Evolutionary conservation across 2,113 vertebrate species (phyloP).

Genomic region (Solea senegalensis): DNA sequence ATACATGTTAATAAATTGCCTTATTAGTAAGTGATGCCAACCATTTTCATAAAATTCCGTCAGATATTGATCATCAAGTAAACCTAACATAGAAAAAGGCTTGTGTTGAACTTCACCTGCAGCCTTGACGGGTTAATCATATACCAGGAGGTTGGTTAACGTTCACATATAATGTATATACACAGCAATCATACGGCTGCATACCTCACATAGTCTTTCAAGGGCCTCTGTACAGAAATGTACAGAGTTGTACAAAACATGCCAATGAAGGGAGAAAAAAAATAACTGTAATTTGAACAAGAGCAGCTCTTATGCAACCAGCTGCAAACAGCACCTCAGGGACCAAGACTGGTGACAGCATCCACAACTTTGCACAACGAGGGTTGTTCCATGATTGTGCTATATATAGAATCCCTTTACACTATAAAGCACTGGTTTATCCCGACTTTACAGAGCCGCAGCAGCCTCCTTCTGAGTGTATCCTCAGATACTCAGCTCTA

Average conservation of each 20-base stretch:
- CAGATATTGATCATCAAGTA: not conserved
- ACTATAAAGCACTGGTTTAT: constrained; percentile 61
- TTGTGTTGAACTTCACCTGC: not conserved
- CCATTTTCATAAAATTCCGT: not conserved
- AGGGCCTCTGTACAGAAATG: constrained; percentile 9
- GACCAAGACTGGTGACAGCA: constrained; percentile 49
- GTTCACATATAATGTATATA: not conserved
- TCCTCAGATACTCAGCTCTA: constrained; percentile 71
- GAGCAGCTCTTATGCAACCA: constrained; percentile 62
- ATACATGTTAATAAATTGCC: not conserved
- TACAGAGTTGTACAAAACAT: constrained; percentile 17
- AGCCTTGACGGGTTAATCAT: constrained; percentile 26
- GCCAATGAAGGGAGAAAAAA: constrained; percentile 12
- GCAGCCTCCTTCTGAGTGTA: constrained; percentile 26
- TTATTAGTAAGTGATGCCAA: not conserved
- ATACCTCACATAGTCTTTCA: constrained; percentile 1
- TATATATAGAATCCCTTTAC: constrained; percentile 70
- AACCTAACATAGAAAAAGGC: not conserved
- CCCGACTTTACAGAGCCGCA: constrained; percentile 40
- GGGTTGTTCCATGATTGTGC: constrained; percentile 50
- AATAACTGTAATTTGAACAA: constrained; percentile 21
- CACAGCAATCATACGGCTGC: constrained; percentile 8
- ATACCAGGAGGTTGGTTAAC: constrained; percentile 10
- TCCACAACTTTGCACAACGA: constrained; percentile 30
- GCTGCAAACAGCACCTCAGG: constrained; percentile 41